Evolutionary conservation across 2,797 vertebrate genomes (phyloP), one percentile per base, ranked within the genome.

Genomic region (Selene dorsalis): DNA sequence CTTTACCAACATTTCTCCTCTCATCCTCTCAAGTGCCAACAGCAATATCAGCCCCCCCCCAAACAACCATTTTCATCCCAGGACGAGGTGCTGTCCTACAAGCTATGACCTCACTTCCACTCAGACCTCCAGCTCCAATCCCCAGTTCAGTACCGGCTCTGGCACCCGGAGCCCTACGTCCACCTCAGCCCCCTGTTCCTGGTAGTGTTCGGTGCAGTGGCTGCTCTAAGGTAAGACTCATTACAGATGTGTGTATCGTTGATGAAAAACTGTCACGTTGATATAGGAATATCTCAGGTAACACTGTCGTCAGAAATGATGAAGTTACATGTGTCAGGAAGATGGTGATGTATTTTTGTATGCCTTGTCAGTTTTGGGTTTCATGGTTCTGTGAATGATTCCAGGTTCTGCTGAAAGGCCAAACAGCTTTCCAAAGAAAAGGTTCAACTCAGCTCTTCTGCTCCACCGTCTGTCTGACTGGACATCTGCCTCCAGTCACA

Each of bases 361-460:
- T 38, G 3, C 39, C 4, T 12, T 59, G 2, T 68, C 1, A 20
- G 26, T 32, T 32, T 50, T 30, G 20, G 63, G 1, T 43, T 38
- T 59, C 4, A 11, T 66, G 26, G 1, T 45, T 61, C 1, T 79
- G 18, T 30, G 20, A 45, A 62, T 63, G 47, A 2, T 32, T 79
- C 6, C n/a, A 94, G 93, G 86, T 94, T 73, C 86, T 94, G 59
- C 95, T 99, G 84, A 98, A 98, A 93, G 98, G 98, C 47, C 98
- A 99, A 93, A 99, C 98, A 0, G 98, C 98, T 2, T 99, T 98
- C 93, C 98, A 99, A 89, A 96, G 97, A 87, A 99, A 99, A 94
- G 98, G 98, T 47, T 99, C 98, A 1, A 97, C 97, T 13, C 98
- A 99, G 93, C 97, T 99, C 32, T 99, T 99, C 95, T 99, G 98